A percentile compares a stretch with the other conserved stretches of the same genome.
phyloP scores from a whole-genome alignment of 2,113 vertebrate species.

The Brachyhypopomus occidentalis region DNA sequence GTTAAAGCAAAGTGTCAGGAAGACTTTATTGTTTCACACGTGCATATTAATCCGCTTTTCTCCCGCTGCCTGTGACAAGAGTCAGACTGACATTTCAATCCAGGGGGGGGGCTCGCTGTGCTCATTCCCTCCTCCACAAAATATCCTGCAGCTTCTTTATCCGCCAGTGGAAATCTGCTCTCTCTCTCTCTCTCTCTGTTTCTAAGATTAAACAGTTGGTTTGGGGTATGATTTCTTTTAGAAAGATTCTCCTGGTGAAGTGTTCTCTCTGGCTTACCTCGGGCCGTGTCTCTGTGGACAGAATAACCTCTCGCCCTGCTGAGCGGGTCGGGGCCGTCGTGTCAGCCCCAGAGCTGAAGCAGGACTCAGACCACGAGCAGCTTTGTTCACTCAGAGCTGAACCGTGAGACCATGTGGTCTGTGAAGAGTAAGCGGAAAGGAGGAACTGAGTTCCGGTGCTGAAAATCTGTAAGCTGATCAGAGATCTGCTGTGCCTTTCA shows the following conservation, averaged over 20 bases:
- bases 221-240: slow-evolving; percentile 18
- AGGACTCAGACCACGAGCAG: background rate
- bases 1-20: background rate
- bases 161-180: slow-evolving; percentile 33
- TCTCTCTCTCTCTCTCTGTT: background rate
- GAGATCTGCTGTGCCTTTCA: background rate
- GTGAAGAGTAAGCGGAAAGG: background rate
- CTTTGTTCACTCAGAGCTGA: background rate
- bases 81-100: slow-evolving; percentile 44
- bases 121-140: slow-evolving; percentile 26
- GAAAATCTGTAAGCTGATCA: background rate
- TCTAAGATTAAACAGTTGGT: slow-evolving; percentile 18
- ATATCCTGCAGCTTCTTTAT: slow-evolving; percentile 46
- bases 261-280: slow-evolving; percentile 13
- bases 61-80: slow-evolving; percentile 32
- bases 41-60: slow-evolving; percentile 54
- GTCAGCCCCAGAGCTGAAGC: background rate
- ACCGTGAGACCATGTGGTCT: background rate
- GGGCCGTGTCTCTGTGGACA: background rate
- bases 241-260: slow-evolving; percentile 8
- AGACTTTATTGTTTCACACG: slow-evolving; percentile 38
- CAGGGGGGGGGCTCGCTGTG: slow-evolving; percentile 12
- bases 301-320: slow-evolving; percentile 4
- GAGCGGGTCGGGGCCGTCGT: background rate
- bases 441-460: background rate